Conservation (phyloP, 2,797 vertebrate genomes). For the Microtus agrestis region DNA sequence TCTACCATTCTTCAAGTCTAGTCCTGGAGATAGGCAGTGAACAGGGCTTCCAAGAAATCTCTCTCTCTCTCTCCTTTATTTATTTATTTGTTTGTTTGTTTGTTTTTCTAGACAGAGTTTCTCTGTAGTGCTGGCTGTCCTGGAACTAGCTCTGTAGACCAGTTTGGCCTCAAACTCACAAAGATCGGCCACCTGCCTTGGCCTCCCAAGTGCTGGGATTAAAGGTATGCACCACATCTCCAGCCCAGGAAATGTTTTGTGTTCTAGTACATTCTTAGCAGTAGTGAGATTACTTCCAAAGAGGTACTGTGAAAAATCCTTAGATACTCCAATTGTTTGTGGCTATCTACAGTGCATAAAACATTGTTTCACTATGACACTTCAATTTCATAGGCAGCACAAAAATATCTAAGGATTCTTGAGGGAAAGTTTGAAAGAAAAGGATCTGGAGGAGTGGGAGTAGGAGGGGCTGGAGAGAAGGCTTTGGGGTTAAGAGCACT, state of each 20-base stretch:
- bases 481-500: not conserved
- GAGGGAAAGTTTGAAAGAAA: not conserved
- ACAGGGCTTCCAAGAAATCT: not conserved
- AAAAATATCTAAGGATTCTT: constrained; percentile 39
- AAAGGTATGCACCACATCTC: no score
- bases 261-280: not conserved
- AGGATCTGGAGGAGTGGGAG: not conserved
- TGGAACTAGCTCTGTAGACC: no score
- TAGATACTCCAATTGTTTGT: not conserved
- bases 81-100: no score
- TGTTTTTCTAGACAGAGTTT: no score
- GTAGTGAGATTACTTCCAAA: not conserved
- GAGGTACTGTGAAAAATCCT: not conserved
- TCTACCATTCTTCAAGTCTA: not conserved
- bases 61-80: no score
- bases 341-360: not conserved
- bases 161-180: no score
- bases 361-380: not conserved
- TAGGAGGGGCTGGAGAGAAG: not conserved
- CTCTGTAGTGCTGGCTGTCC: no score
- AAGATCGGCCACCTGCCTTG: no score
- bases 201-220: no score
- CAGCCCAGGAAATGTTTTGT: not conserved
- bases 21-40: not conserved
- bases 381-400: constrained; percentile 41